Evolutionary conservation across 2,797 vertebrate species (phyloP).

Genomic region (Kryptolebias ocellatus): DNA sequence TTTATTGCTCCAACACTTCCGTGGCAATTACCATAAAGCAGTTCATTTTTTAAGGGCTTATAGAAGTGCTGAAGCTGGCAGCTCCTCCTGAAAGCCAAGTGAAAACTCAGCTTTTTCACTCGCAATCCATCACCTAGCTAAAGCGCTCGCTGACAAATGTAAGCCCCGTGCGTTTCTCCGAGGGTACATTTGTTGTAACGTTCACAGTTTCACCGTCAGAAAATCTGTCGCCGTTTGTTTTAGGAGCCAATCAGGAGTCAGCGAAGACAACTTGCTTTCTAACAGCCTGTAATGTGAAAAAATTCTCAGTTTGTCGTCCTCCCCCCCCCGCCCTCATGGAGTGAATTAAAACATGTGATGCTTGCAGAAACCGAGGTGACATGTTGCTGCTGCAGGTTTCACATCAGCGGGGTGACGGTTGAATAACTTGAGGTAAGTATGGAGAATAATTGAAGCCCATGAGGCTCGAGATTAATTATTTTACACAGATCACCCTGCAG

Average conservation of each 20-base stretch:
- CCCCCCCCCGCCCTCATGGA: background rate
- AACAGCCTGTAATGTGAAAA: background rate
- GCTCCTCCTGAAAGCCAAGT: slow-evolving; percentile 49
- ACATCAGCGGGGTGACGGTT: background rate
- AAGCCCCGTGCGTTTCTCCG: slow-evolving; percentile 48
- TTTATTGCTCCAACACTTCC: slow-evolving; percentile 41
- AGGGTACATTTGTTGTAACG: slow-evolving; percentile 28
- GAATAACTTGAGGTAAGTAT: background rate
- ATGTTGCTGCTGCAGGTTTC: background rate
- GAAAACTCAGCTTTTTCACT: slow-evolving; percentile 67
- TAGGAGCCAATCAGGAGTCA: slow-evolving; percentile 22
- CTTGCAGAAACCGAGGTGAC: background rate
- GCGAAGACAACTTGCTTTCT: slow-evolving; percentile 6
- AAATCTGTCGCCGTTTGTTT: slow-evolving; percentile 28
- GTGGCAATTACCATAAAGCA: slow-evolving; percentile 46
- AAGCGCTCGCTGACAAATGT: slow-evolving; percentile 54
- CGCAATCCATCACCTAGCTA: slow-evolving; percentile 62
- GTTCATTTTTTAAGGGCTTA: slow-evolving; percentile 57
- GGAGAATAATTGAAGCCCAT: slow-evolving; percentile 3
- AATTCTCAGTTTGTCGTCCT: background rate
- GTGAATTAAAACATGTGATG: background rate
- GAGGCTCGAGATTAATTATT: background rate
- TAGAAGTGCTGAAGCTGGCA: slow-evolving; percentile 66
- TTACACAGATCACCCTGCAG: background rate
- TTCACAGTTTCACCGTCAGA: slow-evolving; percentile 20